A percentile compares a stretch with the other conserved stretches of the same genome.
Conservation (phyloP, 2,888 invertebrate species). For the Drosophila testacea region DNA sequence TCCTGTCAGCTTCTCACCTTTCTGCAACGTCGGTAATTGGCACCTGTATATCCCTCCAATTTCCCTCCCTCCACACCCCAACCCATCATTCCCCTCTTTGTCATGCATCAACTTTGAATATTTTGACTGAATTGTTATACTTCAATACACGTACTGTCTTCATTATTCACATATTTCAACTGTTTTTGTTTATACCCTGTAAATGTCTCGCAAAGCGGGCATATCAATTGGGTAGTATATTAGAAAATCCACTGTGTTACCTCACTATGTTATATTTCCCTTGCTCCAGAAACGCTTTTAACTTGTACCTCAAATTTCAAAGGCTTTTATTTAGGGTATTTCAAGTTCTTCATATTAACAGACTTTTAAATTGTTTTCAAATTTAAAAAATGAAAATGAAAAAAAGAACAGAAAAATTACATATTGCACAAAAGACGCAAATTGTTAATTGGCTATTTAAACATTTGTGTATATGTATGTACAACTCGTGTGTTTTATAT, state of each 20-base stretch:
- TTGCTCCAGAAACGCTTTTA: background rate
- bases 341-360: background rate
- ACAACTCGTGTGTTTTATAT: background rate
- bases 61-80: background rate
- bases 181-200: background rate
- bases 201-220: background rate
- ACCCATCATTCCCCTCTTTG: background rate
- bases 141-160: background rate
- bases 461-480: conserved; percentile 38
- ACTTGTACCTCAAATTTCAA: background rate
- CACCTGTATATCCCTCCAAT: conserved; percentile 2
- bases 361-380: conserved; percentile 11
- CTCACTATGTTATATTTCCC: background rate
- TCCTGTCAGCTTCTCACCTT: conserved; percentile 48
- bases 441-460: conserved; percentile 74
- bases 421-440: conserved; percentile 59
- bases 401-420: conserved; percentile 15
- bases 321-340: background rate
- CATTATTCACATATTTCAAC: background rate
- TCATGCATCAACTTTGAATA: background rate
- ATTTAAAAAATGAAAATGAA: conserved; percentile 9
- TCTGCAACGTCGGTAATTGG: conserved; percentile 40
- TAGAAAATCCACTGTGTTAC: background rate
- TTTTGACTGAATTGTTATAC: conserved; percentile 8
- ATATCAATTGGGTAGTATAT: background rate